Evolutionary conservation across 2,888 invertebrate genomes (phyloP).

Genomic region (Pyrocoelia pectoralis): DNA sequence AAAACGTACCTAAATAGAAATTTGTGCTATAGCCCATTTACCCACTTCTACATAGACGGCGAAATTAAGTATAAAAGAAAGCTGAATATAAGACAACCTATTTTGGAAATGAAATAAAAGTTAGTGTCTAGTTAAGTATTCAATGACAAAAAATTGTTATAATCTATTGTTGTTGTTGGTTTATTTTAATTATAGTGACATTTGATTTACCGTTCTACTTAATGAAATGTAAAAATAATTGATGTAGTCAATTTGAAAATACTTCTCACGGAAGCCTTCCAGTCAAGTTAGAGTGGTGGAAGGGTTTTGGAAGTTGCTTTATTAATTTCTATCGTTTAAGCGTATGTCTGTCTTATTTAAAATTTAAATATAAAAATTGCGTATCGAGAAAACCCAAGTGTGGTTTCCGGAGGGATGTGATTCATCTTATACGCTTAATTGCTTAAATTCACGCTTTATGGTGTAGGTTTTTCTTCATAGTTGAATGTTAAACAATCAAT

Average conservation of each 20-base stretch:
- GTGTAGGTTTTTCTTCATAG: neutral
- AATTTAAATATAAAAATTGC: neutral
- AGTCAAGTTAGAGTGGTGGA: neutral
- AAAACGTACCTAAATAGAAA: slow-evolving; percentile 20
- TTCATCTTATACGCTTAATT: neutral
- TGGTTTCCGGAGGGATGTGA: slow-evolving; percentile 2
- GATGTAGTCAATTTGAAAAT: slow-evolving; percentile 12
- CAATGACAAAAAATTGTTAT: neutral
- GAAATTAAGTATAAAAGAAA: slow-evolving; percentile 18
- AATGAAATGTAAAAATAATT: slow-evolving; percentile 12
- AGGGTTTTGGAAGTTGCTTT: neutral
- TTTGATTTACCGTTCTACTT: neutral
- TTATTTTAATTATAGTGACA: neutral
- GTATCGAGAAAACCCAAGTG: neutral
- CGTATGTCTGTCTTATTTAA: neutral
- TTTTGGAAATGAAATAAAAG: neutral
- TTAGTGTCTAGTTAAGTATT: neutral
- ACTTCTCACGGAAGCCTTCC: slow-evolving; percentile 3
- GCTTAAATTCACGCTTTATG: neutral
- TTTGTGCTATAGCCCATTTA: slow-evolving; percentile 20
- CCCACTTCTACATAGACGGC: slow-evolving; percentile 16
- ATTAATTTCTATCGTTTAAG: too few relatives aligned
- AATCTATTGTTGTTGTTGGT: neutral
- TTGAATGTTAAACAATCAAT: neutral
- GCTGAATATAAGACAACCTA: slow-evolving; percentile 12